Percentiles rank a stretch among this genome's conserved stretches.
Conservation (phyloP, 2,113 vertebrate species). For the Semicossyphus pulcher region DNA sequence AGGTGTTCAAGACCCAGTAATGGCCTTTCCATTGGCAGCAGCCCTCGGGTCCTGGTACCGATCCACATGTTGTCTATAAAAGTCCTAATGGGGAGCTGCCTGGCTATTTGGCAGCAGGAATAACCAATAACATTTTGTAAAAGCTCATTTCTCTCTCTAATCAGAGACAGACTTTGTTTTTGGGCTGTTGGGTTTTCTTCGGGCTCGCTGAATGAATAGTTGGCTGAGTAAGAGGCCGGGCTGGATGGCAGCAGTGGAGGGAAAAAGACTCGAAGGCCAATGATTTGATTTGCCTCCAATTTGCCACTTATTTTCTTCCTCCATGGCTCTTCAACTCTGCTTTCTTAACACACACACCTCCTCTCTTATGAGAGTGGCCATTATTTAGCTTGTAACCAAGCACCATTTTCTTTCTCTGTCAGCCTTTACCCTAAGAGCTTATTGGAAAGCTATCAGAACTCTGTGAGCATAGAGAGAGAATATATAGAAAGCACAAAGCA, state of each 20-base stretch:
- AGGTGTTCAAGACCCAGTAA: constrained; percentile 5
- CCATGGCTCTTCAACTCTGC: constrained; percentile 24
- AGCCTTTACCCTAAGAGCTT: constrained; percentile 34
- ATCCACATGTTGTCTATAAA: constrained; percentile 70
- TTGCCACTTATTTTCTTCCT: constrained; percentile 67
- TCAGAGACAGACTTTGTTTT: constrained; percentile 66
- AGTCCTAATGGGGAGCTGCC: constrained; percentile 57
- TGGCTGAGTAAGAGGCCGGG: constrained; percentile 43
- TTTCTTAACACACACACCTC: constrained; percentile 52
- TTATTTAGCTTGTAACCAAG: constrained; percentile 57
- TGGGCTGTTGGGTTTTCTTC: constrained; percentile 47
- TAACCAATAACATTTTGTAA: constrained; percentile 71
- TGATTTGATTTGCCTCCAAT: constrained; percentile 72
- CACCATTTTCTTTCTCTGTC: constrained; percentile 33
- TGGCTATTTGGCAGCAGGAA: constrained; percentile 63
- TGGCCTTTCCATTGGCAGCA: constrained; percentile 50
- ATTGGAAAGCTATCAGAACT: constrained; percentile 52
- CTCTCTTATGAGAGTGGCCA: constrained; percentile 50
- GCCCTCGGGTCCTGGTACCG: constrained; percentile 38
- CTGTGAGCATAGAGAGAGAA: constrained; percentile 29
- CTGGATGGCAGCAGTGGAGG: constrained; percentile 28
- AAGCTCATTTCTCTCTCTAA: constrained; percentile 68
- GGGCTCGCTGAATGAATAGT: constrained; percentile 43
- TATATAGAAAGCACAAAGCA: constrained; percentile 15
- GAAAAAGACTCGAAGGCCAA: constrained; percentile 56